A percentile compares a stretch with the other conserved stretches of the same genome.
These are phyloP conservation scores for Tetraneura akinire DNA, from an alignment of 1,140 invertebrate genomes.

Conservation along the genomic window DNA sequence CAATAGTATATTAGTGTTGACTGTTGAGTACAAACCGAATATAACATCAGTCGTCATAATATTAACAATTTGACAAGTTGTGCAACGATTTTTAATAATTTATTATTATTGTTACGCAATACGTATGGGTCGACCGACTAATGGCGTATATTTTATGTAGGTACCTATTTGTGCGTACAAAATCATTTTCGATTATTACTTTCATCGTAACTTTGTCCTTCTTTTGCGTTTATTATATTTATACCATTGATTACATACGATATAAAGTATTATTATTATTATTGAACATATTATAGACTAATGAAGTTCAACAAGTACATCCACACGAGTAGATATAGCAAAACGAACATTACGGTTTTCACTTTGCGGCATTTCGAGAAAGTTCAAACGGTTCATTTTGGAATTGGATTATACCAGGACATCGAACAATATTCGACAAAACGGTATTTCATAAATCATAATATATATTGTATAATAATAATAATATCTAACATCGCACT, in stretches of 20 bases:
- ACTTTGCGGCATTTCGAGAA: constrained; percentile 10
- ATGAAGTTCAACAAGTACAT: too few relatives aligned
- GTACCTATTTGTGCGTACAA: too few relatives aligned
- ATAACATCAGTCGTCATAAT: not conserved
- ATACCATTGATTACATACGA: too few relatives aligned
- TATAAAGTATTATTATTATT: too few relatives aligned
- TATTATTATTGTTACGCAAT: not conserved
- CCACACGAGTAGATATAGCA: too few relatives aligned
- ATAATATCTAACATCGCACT: not conserved
- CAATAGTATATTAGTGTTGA: too few relatives aligned
- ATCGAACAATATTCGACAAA: constrained; percentile 1
- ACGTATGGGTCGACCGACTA: too few relatives aligned
- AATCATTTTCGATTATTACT: not conserved
- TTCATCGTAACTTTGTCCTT: not conserved
- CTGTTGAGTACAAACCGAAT: too few relatives aligned
- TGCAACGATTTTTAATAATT: not conserved
- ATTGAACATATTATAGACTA: too few relatives aligned
- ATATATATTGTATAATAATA: too few relatives aligned
- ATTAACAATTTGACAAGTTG: not conserved
- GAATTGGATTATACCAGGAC: not conserved
- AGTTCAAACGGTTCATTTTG: constrained; percentile 13
- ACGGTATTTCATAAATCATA: constrained; percentile 40
- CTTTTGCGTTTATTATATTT: not conserved
- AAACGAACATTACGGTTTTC: constrained; percentile 23
- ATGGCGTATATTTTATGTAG: too few relatives aligned